These are phyloP conservation scores for Scyliorhinus canicula DNA, from an alignment of 2,797 vertebrate species.

Conservation along the genomic window DNA sequence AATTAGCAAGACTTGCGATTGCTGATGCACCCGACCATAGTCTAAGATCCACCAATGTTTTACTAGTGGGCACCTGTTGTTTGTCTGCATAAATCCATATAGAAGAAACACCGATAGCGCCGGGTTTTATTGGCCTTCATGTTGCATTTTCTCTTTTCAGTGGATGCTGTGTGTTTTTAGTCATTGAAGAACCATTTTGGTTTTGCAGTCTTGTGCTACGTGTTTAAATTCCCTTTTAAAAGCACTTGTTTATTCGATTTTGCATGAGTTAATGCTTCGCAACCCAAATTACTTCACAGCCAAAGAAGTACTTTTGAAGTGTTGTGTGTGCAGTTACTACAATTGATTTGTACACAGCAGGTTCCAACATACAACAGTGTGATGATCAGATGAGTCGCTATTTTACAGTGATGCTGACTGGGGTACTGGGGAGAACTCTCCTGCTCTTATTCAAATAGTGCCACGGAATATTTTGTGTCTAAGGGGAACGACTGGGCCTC, in stretches of 20 bases:
- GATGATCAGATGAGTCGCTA: not conserved
- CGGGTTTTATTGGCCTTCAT: not conserved
- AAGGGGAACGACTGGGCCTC: too few species aligned
- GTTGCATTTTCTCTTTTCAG: not conserved
- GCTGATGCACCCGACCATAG: not conserved
- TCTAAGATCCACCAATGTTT: not conserved
- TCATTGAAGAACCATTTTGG: not conserved
- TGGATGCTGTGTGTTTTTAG: not conserved
- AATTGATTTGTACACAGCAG: not conserved
- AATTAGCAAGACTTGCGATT: not conserved
- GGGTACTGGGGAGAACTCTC: too few species aligned
- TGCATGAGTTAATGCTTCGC: not conserved
- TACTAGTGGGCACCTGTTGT: not conserved
- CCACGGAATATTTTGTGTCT: not conserved
- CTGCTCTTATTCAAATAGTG: not conserved
- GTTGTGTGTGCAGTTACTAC: not conserved
- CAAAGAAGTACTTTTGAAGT: not conserved
- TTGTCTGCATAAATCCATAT: not conserved
- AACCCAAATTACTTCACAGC: not conserved
- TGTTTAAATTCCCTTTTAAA: not conserved
- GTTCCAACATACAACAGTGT: not conserved
- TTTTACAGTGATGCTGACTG: not conserved
- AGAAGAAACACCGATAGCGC: not conserved
- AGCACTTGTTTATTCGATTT: not conserved
- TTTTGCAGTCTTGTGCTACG: not conserved